Percentiles rank a stretch among this genome's conserved stretches.
phyloP scores from a whole-genome alignment of 2,888 invertebrate species.

The Eutolmus rufibarbis region DNA sequence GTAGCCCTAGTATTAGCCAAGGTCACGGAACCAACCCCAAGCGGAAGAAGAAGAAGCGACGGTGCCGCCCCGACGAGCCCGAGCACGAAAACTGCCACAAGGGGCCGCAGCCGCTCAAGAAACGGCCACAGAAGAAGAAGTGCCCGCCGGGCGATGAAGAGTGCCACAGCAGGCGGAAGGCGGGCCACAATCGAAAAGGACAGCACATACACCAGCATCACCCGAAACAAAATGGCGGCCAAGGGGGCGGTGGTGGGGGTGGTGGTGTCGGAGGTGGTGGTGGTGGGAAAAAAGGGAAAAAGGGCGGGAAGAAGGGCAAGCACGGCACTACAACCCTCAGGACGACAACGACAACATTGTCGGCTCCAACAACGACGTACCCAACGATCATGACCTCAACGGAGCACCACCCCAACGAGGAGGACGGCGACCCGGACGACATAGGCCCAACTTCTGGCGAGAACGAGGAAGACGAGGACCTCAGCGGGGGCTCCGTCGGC shows the following conservation, averaged over 20 bases:
- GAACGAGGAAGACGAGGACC: slow-evolving; percentile 53
- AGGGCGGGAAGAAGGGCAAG: slow-evolving; percentile 47
- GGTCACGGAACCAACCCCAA: slow-evolving; percentile 48
- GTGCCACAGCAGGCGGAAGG: slow-evolving; percentile 22
- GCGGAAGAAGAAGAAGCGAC: slow-evolving; percentile 56
- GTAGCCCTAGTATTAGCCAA: slow-evolving; percentile 49
- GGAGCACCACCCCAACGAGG: slow-evolving; percentile 49
- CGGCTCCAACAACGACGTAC: slow-evolving; percentile 23
- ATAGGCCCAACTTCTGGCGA: slow-evolving; percentile 1
- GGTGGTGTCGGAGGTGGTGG: slow-evolving; percentile 46
- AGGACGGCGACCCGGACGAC: slow-evolving; percentile 36
- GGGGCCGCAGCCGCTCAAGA: slow-evolving; percentile 52
- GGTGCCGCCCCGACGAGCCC: slow-evolving; percentile 57
- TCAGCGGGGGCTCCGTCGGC: slow-evolving; percentile 49
- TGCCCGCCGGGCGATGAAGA: slow-evolving; percentile 25
- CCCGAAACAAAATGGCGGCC: background rate
- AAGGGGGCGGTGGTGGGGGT: slow-evolving; percentile 44
- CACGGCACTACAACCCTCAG: slow-evolving; percentile 42
- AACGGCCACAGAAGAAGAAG: slow-evolving; percentile 48
- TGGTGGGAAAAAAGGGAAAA: slow-evolving; percentile 15
- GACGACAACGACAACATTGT: background rate
- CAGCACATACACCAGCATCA: slow-evolving; percentile 42
- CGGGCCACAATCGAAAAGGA: slow-evolving; percentile 42
- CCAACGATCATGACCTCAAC: slow-evolving; percentile 48
- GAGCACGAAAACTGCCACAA: slow-evolving; percentile 58